Conservation (phyloP, 1,140 invertebrate genomes). For the Trichonephila clavipes region DNA sequence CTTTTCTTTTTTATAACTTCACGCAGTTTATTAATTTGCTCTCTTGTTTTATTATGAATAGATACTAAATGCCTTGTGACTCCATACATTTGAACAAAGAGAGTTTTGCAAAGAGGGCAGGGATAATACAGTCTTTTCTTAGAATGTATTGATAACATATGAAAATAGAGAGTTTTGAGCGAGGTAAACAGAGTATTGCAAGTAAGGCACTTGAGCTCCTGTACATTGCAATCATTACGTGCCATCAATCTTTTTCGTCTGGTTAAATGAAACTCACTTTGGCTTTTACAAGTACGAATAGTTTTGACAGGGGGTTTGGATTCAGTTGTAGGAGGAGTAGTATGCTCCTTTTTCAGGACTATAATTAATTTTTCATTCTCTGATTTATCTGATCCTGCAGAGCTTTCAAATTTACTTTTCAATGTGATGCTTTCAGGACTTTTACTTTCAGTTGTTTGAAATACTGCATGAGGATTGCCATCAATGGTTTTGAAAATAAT, state of each 20-base stretch:
- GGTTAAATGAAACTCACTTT: slow-evolving; percentile 68
- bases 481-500: slow-evolving; percentile 70
- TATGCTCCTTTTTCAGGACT: slow-evolving; percentile 51
- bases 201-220: slow-evolving; percentile 77
- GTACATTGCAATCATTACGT: slow-evolving; percentile 69
- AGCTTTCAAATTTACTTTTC: slow-evolving; percentile 27
- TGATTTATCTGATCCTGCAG: slow-evolving; percentile 2
- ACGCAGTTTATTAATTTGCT: slow-evolving; percentile 79
- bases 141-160: slow-evolving; percentile 80
- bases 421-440: background rate
- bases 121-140: slow-evolving; percentile 79
- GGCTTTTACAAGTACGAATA: background rate
- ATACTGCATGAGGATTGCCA: slow-evolving; percentile 63
- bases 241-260: slow-evolving; percentile 53
- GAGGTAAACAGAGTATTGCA: slow-evolving; percentile 79
- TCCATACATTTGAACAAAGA: slow-evolving; percentile 80
- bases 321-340: background rate
- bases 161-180: slow-evolving; percentile 79
- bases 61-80: slow-evolving; percentile 80
- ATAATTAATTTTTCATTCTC: slow-evolving; percentile 63
- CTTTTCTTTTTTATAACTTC: slow-evolving; percentile 78
- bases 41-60: slow-evolving; percentile 80
- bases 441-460: slow-evolving; percentile 30
- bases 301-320: background rate
- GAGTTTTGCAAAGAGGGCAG: slow-evolving; percentile 80